Evolutionary conservation across 2,888 invertebrate species (phyloP).

Genomic region (Pomacea canaliculata): DNA sequence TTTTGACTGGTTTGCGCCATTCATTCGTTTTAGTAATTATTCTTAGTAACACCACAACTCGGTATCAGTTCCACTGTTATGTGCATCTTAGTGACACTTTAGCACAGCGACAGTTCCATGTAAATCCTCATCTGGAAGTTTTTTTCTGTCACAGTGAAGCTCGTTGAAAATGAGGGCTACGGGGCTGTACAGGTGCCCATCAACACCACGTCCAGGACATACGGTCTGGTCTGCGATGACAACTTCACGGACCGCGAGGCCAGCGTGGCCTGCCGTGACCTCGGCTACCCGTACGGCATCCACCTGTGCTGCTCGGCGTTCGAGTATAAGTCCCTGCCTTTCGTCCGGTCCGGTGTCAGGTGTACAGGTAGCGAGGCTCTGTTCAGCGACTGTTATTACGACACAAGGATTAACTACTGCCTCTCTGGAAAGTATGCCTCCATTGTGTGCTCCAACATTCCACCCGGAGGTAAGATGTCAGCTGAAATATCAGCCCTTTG

Average conservation of each 20-base stretch:
- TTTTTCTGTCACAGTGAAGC: conserved; percentile 37
- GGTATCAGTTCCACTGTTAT: too few relatives aligned
- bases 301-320: conserved; percentile 31
- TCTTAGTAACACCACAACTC: too few relatives aligned
- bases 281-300: conserved; percentile 26
- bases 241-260: conserved; percentile 27
- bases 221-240: conserved; percentile 37
- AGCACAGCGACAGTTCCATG: too few relatives aligned
- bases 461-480: conserved; percentile 42
- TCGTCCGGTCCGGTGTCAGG: conserved; percentile 40
- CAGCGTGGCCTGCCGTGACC: conserved; percentile 22
- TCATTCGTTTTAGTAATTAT: too few relatives aligned
- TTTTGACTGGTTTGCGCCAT: too few relatives aligned
- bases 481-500: too few relatives aligned
- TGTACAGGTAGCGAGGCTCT: conserved; percentile 45
- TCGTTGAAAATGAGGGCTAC: conserved; percentile 46
- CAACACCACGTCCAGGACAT: conserved; percentile 36
- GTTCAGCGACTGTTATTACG: conserved; percentile 43
- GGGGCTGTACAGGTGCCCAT: conserved; percentile 45
- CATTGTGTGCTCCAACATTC: conserved; percentile 49
- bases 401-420: conserved; percentile 39
- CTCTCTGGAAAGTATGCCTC: conserved; percentile 52
- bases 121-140: too few relatives aligned
- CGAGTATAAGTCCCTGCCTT: conserved; percentile 43
- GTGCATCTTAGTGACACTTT: too few relatives aligned